phyloP scores from a whole-genome alignment of 2,113 vertebrate genomes.

The Tenrec ecaudatus region DNA sequence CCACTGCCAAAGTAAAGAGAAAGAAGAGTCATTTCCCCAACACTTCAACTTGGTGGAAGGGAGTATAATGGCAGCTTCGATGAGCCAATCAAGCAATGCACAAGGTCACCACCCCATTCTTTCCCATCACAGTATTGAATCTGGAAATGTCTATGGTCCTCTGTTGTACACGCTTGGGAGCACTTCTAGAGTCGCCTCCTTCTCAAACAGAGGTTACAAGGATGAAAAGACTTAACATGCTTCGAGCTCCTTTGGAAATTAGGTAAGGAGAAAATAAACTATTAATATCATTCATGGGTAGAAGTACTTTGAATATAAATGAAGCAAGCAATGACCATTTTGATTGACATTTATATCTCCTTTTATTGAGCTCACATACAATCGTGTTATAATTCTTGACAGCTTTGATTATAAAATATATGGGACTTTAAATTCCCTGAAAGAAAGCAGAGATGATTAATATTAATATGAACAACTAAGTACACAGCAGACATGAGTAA shows the following conservation, averaged over 20 bases:
- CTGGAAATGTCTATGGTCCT: not conserved
- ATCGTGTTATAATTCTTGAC: slow-evolving; percentile 72
- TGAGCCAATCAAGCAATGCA: not conserved
- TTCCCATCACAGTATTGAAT: not conserved
- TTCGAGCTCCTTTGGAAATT: slow-evolving; percentile 39
- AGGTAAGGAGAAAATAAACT: slow-evolving; percentile 63
- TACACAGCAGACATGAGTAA: slow-evolving; percentile 68
- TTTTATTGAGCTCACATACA: slow-evolving; percentile 77
- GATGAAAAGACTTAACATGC: slow-evolving; percentile 44
- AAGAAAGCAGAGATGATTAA: slow-evolving; percentile 78
- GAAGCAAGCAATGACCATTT: slow-evolving; percentile 64
- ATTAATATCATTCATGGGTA: slow-evolving; percentile 70
- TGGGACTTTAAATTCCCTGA: slow-evolving; percentile 65
- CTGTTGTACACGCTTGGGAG: not conserved
- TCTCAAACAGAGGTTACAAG: not conserved
- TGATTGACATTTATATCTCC: slow-evolving; percentile 77
- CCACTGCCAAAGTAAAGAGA: not conserved
- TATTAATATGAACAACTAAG: slow-evolving; percentile 72
- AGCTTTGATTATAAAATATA: slow-evolving; percentile 76
- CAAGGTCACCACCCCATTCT: not conserved
- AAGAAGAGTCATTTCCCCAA: not conserved
- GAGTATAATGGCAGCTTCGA: not conserved
- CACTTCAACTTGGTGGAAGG: not conserved
- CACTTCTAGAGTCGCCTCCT: not conserved
- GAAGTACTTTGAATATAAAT: slow-evolving; percentile 75